Conservation (phyloP, 2,888 invertebrate genomes). For the Trachelus troglodyta region DNA sequence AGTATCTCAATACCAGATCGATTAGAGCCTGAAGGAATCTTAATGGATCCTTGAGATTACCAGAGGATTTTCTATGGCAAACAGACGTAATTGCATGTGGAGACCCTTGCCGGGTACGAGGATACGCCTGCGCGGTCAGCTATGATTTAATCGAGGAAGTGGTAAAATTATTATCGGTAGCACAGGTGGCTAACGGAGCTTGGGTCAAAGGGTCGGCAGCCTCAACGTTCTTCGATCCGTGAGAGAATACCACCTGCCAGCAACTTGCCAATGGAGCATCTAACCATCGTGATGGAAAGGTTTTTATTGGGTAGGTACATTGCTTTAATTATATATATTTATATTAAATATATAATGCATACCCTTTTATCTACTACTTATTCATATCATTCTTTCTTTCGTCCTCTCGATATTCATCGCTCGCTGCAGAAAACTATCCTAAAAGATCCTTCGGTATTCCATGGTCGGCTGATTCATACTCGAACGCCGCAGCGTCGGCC, state of each 20-base stretch:
- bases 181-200: constrained; percentile 46
- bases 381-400: not conserved
- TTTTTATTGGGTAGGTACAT: not conserved
- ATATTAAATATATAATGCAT: not conserved
- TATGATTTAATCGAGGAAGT: constrained; percentile 51
- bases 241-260: constrained; percentile 41
- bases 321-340: not conserved
- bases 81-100: constrained; percentile 52
- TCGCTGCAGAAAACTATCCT: not conserved
- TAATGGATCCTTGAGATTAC: constrained; percentile 50
- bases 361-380: not conserved
- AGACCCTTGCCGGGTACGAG: constrained; percentile 16
- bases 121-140: constrained; percentile 32
- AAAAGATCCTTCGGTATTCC: not conserved
- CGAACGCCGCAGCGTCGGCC: not conserved
- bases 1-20: constrained; percentile 45
- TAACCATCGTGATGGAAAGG: not conserved
- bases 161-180: constrained; percentile 51
- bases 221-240: constrained; percentile 33
- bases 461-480: not conserved
- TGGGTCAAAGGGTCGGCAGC: constrained; percentile 22
- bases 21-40: constrained; percentile 48
- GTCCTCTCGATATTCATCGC: not conserved
- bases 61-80: constrained; percentile 36
- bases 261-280: not conserved